phyloP scores from a whole-genome alignment of 2,113 vertebrate genomes.

The Cricetomys ansorgei region DNA sequence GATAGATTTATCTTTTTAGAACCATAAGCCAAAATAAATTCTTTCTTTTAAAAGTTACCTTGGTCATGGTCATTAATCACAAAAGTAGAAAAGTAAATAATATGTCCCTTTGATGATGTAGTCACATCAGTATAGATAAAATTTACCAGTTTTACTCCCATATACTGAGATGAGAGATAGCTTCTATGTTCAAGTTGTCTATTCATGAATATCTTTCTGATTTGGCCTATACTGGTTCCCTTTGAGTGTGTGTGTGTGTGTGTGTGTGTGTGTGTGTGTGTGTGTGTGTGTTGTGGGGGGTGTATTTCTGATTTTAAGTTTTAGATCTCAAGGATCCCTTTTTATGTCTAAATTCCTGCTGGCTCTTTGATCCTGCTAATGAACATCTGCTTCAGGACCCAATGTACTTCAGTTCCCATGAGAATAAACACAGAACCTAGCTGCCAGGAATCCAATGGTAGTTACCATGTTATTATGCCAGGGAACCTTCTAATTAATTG shows the following conservation, averaged over 20 bases:
- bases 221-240: background rate
- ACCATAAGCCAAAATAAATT: background rate
- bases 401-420: rapidly evolving
- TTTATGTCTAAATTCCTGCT: background rate
- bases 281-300: too few relatives aligned
- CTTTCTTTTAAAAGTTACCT: background rate
- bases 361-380: background rate
- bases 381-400: background rate
- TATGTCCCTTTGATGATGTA: too few relatives aligned
- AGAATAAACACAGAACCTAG: background rate
- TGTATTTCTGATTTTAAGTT: background rate
- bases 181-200: background rate
- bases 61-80: background rate
- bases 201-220: background rate
- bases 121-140: background rate
- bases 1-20: background rate
- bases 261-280: too few relatives aligned
- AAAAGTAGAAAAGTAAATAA: background rate
- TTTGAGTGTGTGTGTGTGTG: background rate
- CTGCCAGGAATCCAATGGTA: background rate
- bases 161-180: background rate
- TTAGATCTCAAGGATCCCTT: background rate
- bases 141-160: rapidly evolving
- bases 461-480: rapidly evolving
- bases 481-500: background rate